Percentiles rank a stretch among this genome's conserved stretches.
Conservation (phyloP, 2,888 invertebrate species). For the Schizotus pectinicornis region DNA sequence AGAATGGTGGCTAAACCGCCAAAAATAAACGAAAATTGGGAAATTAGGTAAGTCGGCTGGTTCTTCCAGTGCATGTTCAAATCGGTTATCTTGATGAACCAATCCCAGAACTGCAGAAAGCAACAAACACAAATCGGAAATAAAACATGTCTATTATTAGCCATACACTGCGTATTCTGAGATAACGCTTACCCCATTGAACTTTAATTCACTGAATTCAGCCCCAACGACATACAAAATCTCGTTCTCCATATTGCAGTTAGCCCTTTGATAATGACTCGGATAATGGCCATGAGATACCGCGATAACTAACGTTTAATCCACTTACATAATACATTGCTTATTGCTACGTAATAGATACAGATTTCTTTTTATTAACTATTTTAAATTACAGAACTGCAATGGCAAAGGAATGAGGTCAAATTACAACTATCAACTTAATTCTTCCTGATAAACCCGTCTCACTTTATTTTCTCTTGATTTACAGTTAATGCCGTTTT, state of each 20-base stretch:
- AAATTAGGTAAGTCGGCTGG: slow-evolving; percentile 71
- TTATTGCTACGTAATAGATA: too few species aligned
- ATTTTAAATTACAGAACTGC: too few species aligned
- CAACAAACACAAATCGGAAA: neutral
- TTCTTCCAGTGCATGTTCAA: slow-evolving; percentile 65
- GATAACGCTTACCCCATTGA: slow-evolving; percentile 48
- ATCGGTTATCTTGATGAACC: slow-evolving; percentile 67
- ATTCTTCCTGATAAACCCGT: too few species aligned
- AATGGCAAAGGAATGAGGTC: too few species aligned
- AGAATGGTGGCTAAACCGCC: slow-evolving; percentile 69
- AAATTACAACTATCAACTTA: too few species aligned
- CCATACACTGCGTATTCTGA: neutral
- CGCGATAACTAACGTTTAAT: too few species aligned
- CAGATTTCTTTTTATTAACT: too few species aligned
- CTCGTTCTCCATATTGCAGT: slow-evolving; percentile 39
- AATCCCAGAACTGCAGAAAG: slow-evolving; percentile 63
- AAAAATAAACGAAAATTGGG: slow-evolving; percentile 67
- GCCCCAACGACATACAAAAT: slow-evolving; percentile 48
- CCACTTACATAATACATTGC: too few species aligned
- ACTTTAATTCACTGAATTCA: slow-evolving; percentile 49
- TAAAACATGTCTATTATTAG: slow-evolving; percentile 1
- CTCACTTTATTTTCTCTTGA: too few species aligned
- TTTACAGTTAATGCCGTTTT: slow-evolving; percentile 18
- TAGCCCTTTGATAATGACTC: neutral
- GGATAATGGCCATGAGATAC: too few species aligned